These are phyloP conservation scores for Melieria picta DNA, from an alignment of 2,888 invertebrate genomes.

Conservation along the genomic window DNA sequence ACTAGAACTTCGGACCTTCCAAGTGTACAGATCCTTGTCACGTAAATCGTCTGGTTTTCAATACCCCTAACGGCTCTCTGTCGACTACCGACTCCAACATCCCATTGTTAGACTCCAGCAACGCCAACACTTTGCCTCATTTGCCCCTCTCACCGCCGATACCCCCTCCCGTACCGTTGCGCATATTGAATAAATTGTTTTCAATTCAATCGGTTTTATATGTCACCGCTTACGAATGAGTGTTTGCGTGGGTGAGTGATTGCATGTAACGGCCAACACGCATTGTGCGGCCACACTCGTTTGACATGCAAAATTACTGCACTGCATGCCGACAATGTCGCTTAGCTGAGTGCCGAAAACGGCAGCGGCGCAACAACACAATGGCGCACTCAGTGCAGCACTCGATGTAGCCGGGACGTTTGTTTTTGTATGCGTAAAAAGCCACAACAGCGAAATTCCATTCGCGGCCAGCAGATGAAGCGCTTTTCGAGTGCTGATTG, in stretches of 20 bases:
- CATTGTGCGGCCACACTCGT: no score
- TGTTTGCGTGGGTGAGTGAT: not conserved
- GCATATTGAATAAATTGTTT: constrained; percentile 21
- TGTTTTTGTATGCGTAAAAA: constrained; percentile 34
- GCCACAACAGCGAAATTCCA: constrained; percentile 35
- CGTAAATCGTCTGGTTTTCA: no score
- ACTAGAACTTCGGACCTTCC: no score
- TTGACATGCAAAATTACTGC: no score
- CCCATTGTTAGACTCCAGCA: no score
- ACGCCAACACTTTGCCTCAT: no score
- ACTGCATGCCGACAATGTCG: no score
- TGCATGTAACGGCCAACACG: constrained; percentile 6
- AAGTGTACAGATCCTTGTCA: no score
- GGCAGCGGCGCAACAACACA: not conserved
- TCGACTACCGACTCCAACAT: no score
- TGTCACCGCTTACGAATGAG: not conserved
- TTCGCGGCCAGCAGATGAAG: constrained; percentile 27
- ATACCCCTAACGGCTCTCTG: no score
- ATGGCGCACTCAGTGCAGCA: not conserved
- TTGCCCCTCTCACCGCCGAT: no score
- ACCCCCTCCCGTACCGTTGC: not conserved
- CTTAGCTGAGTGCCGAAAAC: not conserved
- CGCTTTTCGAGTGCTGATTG: constrained; percentile 13
- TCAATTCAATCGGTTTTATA: constrained; percentile 22
- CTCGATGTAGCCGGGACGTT: not conserved